Evolutionary conservation across 2,113 vertebrate genomes (phyloP), one percentile per base, ranked within the genome.

Genomic region (Plestiodon gilberti): DNA sequence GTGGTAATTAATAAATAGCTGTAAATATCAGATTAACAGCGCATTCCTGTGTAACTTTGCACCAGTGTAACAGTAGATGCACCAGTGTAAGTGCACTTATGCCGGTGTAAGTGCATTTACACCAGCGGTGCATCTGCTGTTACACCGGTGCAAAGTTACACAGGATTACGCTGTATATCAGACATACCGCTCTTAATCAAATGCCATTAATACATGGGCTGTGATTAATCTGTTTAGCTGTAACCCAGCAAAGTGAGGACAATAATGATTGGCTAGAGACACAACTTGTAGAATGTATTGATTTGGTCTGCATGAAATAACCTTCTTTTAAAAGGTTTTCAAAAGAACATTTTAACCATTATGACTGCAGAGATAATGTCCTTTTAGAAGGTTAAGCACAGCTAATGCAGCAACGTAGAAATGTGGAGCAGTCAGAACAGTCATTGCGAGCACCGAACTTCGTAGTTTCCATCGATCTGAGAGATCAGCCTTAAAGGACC

Each of bases 401-500:
- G 75, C 67, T 2, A 0, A 87, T 81, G 82, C 30, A 87, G 55
- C 78, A 85, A 7, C 70, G 83, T 59, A 40, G 38, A 28, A 48
- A 40, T 88, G 74, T 76, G 76, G 82, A 89, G 81, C 33, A 88
- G 69, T 30, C 76, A 65, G 82, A 91, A 85, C 87, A 85, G 57
- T 87, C 2, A 62, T 22, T 81, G n/a, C 78, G 48, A 82, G 28
- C 48, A 86, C 18, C 87, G 75, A 89, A 82, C 89, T 89, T 84
- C 78, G 38, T 81, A 33, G 57, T 79, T 79, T 35, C n/a, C n/a
- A 84, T 64, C 38, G 57, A 65, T 25, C 25, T 84, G 76, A 67
- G 82, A 82, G 55, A 55, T 87, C 67, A 82, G 23, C 83, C 87
- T 89, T 35, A 69, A 33, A 87, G 85, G n/a, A 75, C 77, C 79